These are phyloP conservation scores for Rhinoraja longicauda DNA, from an alignment of 2,797 vertebrate genomes.

Conservation along the genomic window DNA sequence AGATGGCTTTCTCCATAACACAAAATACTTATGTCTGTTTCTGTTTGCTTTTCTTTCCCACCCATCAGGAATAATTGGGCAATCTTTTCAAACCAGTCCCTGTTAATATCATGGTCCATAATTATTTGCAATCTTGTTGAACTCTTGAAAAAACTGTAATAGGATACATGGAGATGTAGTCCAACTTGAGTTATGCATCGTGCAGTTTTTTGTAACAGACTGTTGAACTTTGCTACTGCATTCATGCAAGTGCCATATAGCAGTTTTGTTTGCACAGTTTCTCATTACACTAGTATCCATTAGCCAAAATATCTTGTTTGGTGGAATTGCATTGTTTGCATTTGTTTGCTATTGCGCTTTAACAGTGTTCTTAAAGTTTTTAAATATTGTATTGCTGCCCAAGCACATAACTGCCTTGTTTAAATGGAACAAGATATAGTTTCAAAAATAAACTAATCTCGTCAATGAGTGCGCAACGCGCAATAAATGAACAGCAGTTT, in stretches of 20 bases:
- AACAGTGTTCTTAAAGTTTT: not conserved
- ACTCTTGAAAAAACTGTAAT: not conserved
- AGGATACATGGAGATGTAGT: not conserved
- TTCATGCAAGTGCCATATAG: conserved; percentile 28
- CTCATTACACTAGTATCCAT: conserved; percentile 31
- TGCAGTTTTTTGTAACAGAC: not conserved
- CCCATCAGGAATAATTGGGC: not conserved
- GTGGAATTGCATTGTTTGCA: conserved; percentile 38
- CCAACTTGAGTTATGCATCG: not conserved
- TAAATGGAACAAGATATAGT: not conserved
- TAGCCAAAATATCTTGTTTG: not conserved
- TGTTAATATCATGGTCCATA: not conserved
- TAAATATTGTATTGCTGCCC: not conserved
- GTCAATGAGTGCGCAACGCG: not conserved
- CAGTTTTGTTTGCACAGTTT: conserved; percentile 25
- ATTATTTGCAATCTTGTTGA: not conserved
- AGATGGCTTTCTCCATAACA: not conserved
- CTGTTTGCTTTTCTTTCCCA: not conserved
- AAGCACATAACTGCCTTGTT: not conserved
- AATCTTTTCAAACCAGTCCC: not conserved
- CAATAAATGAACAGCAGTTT: not conserved
- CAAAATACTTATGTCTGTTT: not conserved
- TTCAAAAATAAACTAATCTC: not conserved
- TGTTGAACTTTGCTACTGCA: not conserved
- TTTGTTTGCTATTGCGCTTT: conserved; percentile 35